phyloP scores from a whole-genome alignment of 2,113 vertebrate species.

The Zootoca vivipara region DNA sequence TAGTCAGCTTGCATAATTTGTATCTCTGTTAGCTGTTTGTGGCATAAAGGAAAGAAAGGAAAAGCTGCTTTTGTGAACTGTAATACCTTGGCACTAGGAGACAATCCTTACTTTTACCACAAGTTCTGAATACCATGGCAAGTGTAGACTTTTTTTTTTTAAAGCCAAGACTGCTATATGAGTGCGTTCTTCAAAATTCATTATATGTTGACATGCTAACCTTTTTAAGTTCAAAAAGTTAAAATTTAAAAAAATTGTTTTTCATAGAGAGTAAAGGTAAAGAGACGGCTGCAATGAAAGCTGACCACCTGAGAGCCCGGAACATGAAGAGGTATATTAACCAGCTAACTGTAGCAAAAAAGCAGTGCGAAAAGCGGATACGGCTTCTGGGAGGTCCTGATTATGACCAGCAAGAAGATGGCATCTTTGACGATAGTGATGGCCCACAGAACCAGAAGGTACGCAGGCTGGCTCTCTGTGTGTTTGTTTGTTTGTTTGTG shows the following conservation, averaged over 20 bases:
- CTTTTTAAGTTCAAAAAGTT: not conserved
- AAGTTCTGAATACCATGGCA: not conserved
- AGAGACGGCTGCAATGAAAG: slow-evolving; percentile 96
- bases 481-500: not conserved
- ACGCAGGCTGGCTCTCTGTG: slow-evolving; percentile 4
- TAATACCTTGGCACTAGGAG: not conserved
- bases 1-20: not conserved
- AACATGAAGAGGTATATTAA: slow-evolving; percentile 99
- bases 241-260: not conserved
- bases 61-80: not conserved
- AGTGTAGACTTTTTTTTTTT: slow-evolving; percentile 10
- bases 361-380: slow-evolving; percentile 96
- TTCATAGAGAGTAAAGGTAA: slow-evolving; percentile 87
- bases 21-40: not conserved
- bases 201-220: not conserved
- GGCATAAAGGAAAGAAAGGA: not conserved
- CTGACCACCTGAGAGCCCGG: slow-evolving; percentile 92
- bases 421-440: slow-evolving; percentile 84
- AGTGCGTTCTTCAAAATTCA: not conserved
- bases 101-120: not conserved
- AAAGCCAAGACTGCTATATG: not conserved
- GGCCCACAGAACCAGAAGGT: slow-evolving; percentile 92
- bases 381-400: slow-evolving; percentile 89
- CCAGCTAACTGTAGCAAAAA: slow-evolving; percentile 98
- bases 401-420: slow-evolving; percentile 89